A percentile compares a stretch with the other conserved stretches of the same genome.
Evolutionary conservation across 2,888 invertebrate species (phyloP).

Genomic region (Andrena marginata): DNA sequence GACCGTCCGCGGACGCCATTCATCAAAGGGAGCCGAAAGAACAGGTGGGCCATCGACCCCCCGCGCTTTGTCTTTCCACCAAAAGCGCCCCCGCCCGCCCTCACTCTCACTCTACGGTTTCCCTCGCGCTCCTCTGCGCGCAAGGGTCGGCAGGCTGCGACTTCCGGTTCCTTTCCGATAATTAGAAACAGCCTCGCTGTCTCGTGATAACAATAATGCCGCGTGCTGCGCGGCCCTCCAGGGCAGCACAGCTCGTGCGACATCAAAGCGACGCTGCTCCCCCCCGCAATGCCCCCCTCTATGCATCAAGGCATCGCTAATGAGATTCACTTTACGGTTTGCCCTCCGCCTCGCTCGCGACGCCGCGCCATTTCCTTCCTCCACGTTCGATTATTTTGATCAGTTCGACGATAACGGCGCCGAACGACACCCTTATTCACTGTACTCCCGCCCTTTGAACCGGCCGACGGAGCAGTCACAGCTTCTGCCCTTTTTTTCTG

Average conservation of each 20-base stretch:
- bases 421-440: constrained; percentile 29
- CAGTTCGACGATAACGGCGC: constrained; percentile 65
- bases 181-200: constrained; percentile 78
- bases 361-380: constrained; percentile 48
- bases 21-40: constrained; percentile 47
- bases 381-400: constrained; percentile 76
- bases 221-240: constrained; percentile 69
- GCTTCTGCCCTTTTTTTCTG: background rate
- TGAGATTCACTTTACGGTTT: constrained; percentile 84
- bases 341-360: constrained; percentile 68
- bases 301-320: constrained; percentile 80
- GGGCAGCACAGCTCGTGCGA: constrained; percentile 73
- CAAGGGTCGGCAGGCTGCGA: constrained; percentile 58
- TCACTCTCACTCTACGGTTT: background rate
- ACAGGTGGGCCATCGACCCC: constrained; percentile 58
- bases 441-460: constrained; percentile 42
- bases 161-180: constrained; percentile 81
- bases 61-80: constrained; percentile 51
- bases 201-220: constrained; percentile 79
- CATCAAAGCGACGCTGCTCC: constrained; percentile 75
- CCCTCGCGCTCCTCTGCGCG: constrained; percentile 14
- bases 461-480: constrained; percentile 4
- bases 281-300: constrained; percentile 47
- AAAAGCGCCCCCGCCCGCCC: constrained; percentile 8
- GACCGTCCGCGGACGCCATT: constrained; percentile 42